Evolutionary conservation across 1,140 invertebrate genomes (phyloP).

Genomic region (Battus philenor): DNA sequence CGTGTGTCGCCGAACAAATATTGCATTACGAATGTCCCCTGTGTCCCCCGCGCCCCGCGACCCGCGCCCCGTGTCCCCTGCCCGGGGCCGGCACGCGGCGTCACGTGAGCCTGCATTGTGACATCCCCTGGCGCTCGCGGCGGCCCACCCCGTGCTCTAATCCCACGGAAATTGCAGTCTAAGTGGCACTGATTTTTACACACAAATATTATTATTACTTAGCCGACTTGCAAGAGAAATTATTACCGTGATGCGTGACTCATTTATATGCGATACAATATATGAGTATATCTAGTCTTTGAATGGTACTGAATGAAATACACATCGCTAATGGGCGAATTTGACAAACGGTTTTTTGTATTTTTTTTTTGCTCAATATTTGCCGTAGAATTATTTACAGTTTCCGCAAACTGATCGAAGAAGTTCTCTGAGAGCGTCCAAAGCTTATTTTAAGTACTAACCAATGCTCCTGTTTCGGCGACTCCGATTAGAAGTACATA

Average conservation of each 20-base stretch:
- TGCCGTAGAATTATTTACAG: too few relatives aligned
- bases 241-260: not conserved
- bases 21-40: constrained; percentile 48
- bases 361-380: too few relatives aligned
- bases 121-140: constrained; percentile 21
- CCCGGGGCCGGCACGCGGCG: constrained; percentile 22
- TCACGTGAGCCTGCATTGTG: constrained; percentile 26
- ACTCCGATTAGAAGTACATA: too few relatives aligned
- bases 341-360: too few relatives aligned
- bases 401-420: too few relatives aligned
- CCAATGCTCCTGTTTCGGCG: too few relatives aligned
- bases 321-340: too few relatives aligned
- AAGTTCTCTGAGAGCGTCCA: too few relatives aligned
- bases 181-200: constrained; percentile 45
- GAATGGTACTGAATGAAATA: too few relatives aligned
- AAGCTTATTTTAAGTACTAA: too few relatives aligned
- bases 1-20: constrained; percentile 70
- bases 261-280: too few relatives aligned
- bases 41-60: constrained; percentile 17
- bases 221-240: not conserved
- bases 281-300: too few relatives aligned
- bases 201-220: constrained; percentile 12
- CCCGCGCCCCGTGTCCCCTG: constrained; percentile 28
- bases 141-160: constrained; percentile 55
- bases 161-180: constrained; percentile 42